These are phyloP conservation scores for Phalacrocorax carbo DNA, from an alignment of 2,113 vertebrate species.

Conservation along the genomic window DNA sequence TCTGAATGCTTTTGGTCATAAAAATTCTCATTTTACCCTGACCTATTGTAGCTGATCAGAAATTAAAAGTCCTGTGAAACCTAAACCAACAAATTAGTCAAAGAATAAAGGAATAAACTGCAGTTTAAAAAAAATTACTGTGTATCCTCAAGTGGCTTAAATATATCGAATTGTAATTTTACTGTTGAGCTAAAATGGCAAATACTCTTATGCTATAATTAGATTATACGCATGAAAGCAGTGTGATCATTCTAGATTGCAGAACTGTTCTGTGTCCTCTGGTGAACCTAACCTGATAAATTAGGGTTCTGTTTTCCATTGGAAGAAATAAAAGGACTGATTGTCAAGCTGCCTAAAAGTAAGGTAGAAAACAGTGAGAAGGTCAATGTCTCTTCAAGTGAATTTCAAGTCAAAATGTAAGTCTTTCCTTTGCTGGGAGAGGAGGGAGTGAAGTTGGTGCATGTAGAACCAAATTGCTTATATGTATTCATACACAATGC, in stretches of 20 bases:
- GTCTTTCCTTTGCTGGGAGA: neutral
- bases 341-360: constrained; percentile 3
- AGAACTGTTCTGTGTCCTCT: constrained; percentile 62
- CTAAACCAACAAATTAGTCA: neutral
- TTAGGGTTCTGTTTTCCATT: constrained; percentile 64
- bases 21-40: neutral
- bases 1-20: neutral
- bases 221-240: constrained; percentile 35
- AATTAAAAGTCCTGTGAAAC: neutral
- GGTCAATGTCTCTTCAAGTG: neutral
- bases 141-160: neutral
- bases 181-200: neutral
- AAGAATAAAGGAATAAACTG: neutral
- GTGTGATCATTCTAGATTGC: constrained; percentile 24
- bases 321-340: constrained; percentile 59
- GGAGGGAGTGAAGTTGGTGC: neutral
- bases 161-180: neutral
- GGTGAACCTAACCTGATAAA: constrained; percentile 66
- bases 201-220: constrained; percentile 25
- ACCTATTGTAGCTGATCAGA: neutral
- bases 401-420: neutral
- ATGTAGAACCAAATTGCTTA: neutral
- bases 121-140: neutral
- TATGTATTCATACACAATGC: neutral
- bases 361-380: constrained; percentile 1